phyloP scores from a whole-genome alignment of 2,113 vertebrate species.

The Crotalus tigris region DNA sequence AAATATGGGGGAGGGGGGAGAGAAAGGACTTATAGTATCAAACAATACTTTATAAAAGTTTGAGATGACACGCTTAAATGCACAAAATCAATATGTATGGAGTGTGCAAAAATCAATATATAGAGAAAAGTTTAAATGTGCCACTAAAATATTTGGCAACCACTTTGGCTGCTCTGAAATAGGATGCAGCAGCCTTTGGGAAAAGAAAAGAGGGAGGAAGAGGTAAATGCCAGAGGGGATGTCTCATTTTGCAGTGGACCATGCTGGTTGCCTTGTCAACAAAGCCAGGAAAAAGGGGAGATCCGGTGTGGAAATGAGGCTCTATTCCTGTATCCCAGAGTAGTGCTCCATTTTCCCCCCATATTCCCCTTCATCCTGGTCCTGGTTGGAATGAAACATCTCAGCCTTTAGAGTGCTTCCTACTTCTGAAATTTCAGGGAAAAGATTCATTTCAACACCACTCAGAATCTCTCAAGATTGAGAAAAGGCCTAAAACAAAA shows the following conservation, averaged over 20 bases:
- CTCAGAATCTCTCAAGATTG: conserved; percentile 33
- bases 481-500: conserved; percentile 37
- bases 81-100: background rate
- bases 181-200: background rate
- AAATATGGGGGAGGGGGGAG: background rate
- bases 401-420: conserved; percentile 38
- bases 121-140: background rate
- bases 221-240: background rate
- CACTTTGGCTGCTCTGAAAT: background rate
- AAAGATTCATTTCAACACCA: conserved; percentile 59
- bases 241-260: background rate
- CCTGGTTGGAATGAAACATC: conserved; percentile 13
- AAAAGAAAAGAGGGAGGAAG: background rate
- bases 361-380: background rate
- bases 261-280: background rate
- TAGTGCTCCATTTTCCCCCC: background rate
- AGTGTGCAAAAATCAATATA: background rate
- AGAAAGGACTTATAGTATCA: background rate
- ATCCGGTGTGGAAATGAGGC: background rate
- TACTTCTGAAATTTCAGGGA: conserved; percentile 12
- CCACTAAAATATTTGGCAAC: background rate
- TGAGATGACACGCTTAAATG: background rate
- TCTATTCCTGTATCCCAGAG: background rate
- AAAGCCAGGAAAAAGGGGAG: background rate
- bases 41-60: background rate